These are phyloP conservation scores for Protomyctophum bolini DNA, from an alignment of 2,113 vertebrate species.

Conservation along the genomic window DNA sequence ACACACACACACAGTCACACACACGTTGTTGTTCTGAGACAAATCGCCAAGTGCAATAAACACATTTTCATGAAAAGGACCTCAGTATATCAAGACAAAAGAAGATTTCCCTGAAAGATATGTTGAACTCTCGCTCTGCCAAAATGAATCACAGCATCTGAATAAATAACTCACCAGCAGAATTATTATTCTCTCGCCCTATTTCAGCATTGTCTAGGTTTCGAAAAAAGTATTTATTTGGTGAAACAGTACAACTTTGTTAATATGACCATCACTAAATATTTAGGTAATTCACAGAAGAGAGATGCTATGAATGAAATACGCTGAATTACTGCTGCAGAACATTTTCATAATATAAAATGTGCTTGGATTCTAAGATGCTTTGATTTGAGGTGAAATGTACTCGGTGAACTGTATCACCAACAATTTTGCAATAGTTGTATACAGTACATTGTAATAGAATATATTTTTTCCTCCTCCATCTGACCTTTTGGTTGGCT, in stretches of 20 bases:
- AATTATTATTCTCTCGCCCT: not conserved
- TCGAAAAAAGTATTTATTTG: not conserved
- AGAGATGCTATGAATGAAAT: not conserved
- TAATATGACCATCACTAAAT: not conserved
- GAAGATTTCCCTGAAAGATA: not conserved
- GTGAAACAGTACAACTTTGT: too few relatives aligned
- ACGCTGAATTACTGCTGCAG: too few relatives aligned
- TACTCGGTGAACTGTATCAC: not conserved
- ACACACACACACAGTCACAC: not conserved
- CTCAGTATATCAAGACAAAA: not conserved
- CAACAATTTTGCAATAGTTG: not conserved
- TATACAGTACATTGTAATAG: not conserved
- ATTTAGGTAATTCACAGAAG: not conserved
- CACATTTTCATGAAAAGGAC: constrained; percentile 5
- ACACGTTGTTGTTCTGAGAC: not conserved
- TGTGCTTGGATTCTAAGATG: too few relatives aligned
- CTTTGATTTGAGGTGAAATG: too few relatives aligned
- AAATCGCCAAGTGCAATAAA: constrained; percentile 3
- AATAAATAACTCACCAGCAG: not conserved
- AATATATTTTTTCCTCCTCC: not conserved
- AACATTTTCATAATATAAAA: too few relatives aligned
- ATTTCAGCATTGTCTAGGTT: not conserved
- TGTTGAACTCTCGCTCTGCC: not conserved
- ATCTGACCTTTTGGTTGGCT: not conserved
- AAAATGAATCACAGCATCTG: not conserved